phyloP scores from a whole-genome alignment of 1,140 invertebrate species.

The Arctopsyche grandis region DNA sequence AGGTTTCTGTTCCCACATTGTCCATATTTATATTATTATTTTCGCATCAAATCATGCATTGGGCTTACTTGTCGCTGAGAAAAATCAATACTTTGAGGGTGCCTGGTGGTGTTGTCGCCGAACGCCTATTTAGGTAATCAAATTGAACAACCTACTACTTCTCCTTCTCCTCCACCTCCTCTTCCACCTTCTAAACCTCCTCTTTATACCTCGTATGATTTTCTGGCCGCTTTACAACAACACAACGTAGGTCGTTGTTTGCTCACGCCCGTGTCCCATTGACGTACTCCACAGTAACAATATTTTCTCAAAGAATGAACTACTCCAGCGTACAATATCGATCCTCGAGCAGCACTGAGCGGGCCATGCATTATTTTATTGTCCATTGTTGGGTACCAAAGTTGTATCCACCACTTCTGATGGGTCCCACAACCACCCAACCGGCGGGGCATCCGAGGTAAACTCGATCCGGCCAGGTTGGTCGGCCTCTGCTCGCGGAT shows the following conservation, averaged over 20 bases:
- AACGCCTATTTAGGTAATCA: constrained; percentile 1
- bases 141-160: background rate
- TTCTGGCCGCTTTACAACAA: background rate
- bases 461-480: background rate
- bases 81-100: background rate
- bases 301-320: constrained; percentile 12
- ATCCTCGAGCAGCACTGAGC: background rate
- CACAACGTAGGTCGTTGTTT: background rate
- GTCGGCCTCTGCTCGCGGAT: background rate
- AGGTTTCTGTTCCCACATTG: too few relatives aligned
- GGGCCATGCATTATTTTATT: constrained; percentile 1
- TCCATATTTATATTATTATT: too few relatives aligned
- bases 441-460: background rate
- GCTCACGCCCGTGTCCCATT: background rate
- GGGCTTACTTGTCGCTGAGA: background rate
- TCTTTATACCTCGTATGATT: background rate
- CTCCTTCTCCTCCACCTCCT: background rate
- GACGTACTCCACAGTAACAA: background rate
- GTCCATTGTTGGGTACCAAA: constrained; percentile 2
- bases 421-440: background rate
- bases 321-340: constrained; percentile 10
- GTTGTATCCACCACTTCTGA: background rate
- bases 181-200: too few relatives aligned
- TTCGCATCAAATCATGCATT: background rate
- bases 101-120: background rate